Evolutionary conservation across 2,797 vertebrate species (phyloP), one percentile per base, ranked within the genome.

Genomic region (Macrochelys suwanniensis): DNA sequence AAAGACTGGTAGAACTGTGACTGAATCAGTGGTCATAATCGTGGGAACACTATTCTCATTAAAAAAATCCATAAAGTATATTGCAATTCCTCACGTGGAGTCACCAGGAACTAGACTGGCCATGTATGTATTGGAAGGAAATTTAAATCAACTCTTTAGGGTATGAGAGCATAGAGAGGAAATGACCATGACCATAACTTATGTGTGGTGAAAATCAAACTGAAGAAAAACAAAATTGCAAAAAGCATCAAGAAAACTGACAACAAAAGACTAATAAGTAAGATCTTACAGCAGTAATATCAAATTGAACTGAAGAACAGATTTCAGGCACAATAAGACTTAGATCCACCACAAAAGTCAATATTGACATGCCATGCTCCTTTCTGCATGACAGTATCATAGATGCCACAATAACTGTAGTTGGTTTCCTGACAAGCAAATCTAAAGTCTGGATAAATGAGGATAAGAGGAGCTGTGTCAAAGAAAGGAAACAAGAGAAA

Each of bases 141-240:
- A 89, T 57, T 76, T 21, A 81, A 26, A 81, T 25, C 6, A 28
- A 1, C 82, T 25, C 25, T 31, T 1, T 17, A n/a, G 23, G 28
- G 12, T 11, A 7, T 2, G 57, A 49, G 11, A 82, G 5, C 1
- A 68, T 3, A 33, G 1, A 85, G 65, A 87, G 10, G 23, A 28
- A 6, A 6, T 68, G 23, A 33, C 11, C 88, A 17, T 88, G 80
- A 0, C 0, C 82, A 33, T 5, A 21, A 21, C 10, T 8, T 76
- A 89, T 56, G 21, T 50, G 21, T 19, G 51, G 51, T 23, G 13
- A 80, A 80, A 15, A 42, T n/a, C 33, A 53, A 51, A 25, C 15
- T 86, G 49, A 51, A 59, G 76, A 78, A 37, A 68, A 84, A 80
- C 2, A 90, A 92, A 86, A 56, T 7, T 2, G 2, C 6, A 2